Evolutionary conservation across 2,797 vertebrate species (phyloP).

Genomic region (Tympanoctomys barrerae): DNA sequence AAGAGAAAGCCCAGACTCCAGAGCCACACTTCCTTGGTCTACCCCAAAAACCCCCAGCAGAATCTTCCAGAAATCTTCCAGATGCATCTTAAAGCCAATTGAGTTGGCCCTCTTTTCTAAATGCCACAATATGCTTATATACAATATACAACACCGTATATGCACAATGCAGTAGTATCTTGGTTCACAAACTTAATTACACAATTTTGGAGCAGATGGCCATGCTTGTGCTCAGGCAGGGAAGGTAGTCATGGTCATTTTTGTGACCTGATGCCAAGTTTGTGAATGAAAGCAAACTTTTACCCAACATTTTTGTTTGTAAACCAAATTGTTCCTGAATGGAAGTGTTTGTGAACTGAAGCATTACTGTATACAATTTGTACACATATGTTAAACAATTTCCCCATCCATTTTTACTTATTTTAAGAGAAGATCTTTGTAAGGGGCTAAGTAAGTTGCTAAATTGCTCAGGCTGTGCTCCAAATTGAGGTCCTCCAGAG

Average conservation of each 20-base stretch:
- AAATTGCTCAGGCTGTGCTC: background rate
- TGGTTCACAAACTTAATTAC: background rate
- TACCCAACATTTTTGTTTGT: background rate
- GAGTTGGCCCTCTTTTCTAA: background rate
- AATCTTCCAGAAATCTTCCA: background rate
- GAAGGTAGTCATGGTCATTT: background rate
- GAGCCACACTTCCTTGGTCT: background rate
- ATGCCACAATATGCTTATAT: background rate
- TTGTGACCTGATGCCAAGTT: background rate
- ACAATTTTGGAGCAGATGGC: background rate
- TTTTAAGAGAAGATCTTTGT: background rate
- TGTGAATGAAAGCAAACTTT: background rate
- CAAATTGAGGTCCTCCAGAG: background rate
- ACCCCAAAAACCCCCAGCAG: background rate
- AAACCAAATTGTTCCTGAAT: background rate
- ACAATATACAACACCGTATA: background rate
- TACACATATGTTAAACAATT: background rate
- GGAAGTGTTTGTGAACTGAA: background rate
- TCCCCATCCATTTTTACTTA: background rate
- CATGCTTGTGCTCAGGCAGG: background rate
- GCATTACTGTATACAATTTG: background rate
- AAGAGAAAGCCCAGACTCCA: background rate
- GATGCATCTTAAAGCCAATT: background rate
- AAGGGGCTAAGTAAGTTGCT: background rate
- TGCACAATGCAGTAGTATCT: background rate